phyloP scores from a whole-genome alignment of 2,797 vertebrate genomes.

The Micropoecilia bifurca region DNA sequence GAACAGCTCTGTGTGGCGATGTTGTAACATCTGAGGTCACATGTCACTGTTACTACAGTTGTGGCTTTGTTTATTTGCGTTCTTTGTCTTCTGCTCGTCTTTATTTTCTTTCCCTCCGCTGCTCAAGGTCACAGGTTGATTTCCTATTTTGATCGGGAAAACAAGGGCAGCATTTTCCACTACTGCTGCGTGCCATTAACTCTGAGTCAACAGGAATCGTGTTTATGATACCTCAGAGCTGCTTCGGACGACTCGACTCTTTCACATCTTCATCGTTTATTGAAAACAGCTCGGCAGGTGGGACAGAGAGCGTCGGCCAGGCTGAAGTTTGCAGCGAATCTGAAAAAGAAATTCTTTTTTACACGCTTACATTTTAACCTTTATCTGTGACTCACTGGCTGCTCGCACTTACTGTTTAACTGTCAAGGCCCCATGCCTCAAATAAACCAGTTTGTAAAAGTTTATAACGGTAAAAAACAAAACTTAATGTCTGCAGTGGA shows the following conservation, averaged over 20 bases:
- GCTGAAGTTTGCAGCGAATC: neutral
- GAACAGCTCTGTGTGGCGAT: conserved; percentile 5
- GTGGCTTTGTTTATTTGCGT: conserved; percentile 67
- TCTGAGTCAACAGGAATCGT: conserved; percentile 73
- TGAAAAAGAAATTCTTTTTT: neutral
- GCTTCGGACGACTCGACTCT: conserved; percentile 59
- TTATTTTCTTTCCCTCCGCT: conserved; percentile 50
- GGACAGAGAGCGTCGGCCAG: conserved; percentile 8
- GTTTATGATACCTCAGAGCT: conserved; percentile 60
- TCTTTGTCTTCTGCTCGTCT: conserved; percentile 40
- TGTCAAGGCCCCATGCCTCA: neutral
- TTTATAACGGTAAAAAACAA: neutral
- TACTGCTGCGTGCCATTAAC: conserved; percentile 56
- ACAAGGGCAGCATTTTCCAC: conserved; percentile 73
- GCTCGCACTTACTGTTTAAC: conserved; percentile 4
- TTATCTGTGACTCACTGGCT: conserved; percentile 13
- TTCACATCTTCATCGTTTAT: conserved; percentile 39
- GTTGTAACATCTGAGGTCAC: conserved; percentile 41
- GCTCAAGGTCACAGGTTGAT: conserved; percentile 66
- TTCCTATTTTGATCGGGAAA: conserved; percentile 74
- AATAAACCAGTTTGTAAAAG: conserved; percentile 5
- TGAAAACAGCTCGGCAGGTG: conserved; percentile 58
- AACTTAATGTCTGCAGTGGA: neutral
- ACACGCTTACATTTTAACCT: conserved; percentile 14
- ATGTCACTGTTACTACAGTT: conserved; percentile 50